Percentiles rank a stretch among this genome's conserved stretches.
These are phyloP conservation scores for Euthynnus affinis DNA, from an alignment of 2,797 vertebrate genomes.

Conservation along the genomic window DNA sequence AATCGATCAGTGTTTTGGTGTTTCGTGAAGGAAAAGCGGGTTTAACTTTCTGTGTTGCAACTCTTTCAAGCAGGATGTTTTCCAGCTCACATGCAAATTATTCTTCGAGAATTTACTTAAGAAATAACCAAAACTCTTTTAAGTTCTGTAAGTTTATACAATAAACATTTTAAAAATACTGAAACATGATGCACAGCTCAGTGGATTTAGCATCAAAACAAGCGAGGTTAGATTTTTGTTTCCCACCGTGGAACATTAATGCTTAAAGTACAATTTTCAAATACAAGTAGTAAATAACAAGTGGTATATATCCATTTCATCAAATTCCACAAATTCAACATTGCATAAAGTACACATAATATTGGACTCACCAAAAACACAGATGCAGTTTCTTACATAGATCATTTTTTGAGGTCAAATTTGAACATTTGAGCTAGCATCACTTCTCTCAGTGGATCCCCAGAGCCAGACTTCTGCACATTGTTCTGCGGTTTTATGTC, in stretches of 20 bases:
- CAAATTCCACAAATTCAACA: not conserved
- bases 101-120: too few species aligned
- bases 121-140: too few species aligned
- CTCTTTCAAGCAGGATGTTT: too few species aligned
- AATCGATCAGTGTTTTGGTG: too few species aligned
- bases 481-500: conserved; percentile 72
- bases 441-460: conserved; percentile 40
- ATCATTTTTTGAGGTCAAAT: conserved; percentile 32
- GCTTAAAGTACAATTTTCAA: not conserved
- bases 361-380: conserved; percentile 11
- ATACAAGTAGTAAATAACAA: not conserved
- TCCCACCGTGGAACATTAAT: not conserved
- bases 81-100: too few species aligned
- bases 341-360: not conserved
- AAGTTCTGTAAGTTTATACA: not conserved
- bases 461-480: conserved; percentile 49
- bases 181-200: not conserved
- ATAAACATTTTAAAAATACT: not conserved
- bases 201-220: not conserved
- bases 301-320: not conserved
- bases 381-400: conserved; percentile 14
- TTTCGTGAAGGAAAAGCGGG: too few species aligned
- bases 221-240: not conserved
- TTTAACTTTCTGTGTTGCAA: too few species aligned
- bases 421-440: conserved; percentile 29